phyloP scores from a whole-genome alignment of 2,113 vertebrate genomes.

The Hypomesus transpacificus region DNA sequence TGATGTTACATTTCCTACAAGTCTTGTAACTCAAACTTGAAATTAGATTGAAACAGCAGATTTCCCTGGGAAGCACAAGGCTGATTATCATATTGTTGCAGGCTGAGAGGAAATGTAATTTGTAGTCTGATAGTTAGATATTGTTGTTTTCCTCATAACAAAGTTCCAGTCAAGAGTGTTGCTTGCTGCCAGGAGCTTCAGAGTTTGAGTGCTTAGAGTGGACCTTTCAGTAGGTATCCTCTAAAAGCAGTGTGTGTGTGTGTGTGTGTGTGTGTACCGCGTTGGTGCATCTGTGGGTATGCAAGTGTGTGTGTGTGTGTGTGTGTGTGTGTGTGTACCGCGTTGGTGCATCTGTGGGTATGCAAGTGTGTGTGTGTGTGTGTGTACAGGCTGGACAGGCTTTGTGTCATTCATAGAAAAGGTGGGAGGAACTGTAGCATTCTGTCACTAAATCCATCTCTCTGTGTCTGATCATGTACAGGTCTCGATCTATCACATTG shows the following conservation, averaged over 20 bases:
- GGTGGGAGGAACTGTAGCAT: neutral
- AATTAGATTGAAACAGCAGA: too few species aligned
- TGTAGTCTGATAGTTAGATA: too few species aligned
- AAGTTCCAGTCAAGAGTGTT: too few species aligned
- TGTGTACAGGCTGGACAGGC: neutral
- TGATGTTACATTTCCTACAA: too few species aligned
- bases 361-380: neutral
- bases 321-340: too few species aligned
- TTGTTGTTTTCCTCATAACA: too few species aligned
- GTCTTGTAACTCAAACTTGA: too few species aligned
- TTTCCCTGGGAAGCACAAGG: neutral
- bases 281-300: neutral
- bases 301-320: neutral
- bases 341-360: too few species aligned
- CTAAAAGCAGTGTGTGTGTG: neutral
- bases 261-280: neutral
- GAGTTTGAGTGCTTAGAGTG: too few species aligned
- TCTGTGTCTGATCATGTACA: neutral
- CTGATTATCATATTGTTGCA: neutral
- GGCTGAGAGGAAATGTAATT: too few species aligned
- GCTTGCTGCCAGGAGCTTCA: too few species aligned
- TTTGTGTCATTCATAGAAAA: neutral
- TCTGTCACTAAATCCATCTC: neutral
- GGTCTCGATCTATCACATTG: neutral
- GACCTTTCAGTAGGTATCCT: too few species aligned